Conservation (phyloP, 2,888 invertebrate species). For the Elmis aenea region DNA sequence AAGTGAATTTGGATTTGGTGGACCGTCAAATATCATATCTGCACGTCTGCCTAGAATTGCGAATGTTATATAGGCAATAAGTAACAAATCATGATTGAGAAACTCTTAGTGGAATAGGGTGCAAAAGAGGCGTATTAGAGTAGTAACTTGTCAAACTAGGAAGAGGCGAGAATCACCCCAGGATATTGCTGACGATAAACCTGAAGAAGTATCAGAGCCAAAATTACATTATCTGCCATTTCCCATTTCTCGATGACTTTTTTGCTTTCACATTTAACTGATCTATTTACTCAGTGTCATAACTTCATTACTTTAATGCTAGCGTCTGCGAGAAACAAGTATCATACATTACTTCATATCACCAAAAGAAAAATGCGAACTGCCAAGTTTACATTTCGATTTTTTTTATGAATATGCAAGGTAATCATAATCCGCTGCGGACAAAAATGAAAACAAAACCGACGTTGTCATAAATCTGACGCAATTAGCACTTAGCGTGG, state of each 20-base stretch:
- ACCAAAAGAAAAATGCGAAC: too few relatives aligned
- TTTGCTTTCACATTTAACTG: conserved; percentile 9
- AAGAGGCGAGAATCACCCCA: conserved; percentile 7
- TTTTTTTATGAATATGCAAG: too few relatives aligned
- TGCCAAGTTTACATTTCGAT: too few relatives aligned
- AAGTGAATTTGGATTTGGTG: too few relatives aligned
- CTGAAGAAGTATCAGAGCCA: conserved; percentile 12
- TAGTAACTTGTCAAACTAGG: conserved; percentile 11
- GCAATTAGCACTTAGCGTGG: too few relatives aligned
- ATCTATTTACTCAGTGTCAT: conserved; percentile 10
- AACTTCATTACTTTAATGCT: conserved; percentile 4
- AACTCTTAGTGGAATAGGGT: conserved; percentile 12
- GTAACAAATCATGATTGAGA: conserved; percentile 16
- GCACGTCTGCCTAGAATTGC: too few relatives aligned
- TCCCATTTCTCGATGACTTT: conserved; percentile 9
- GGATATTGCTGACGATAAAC: conserved; percentile 12
- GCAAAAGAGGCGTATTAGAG: conserved; percentile 10
- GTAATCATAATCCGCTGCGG: too few relatives aligned
- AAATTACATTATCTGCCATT: conserved; percentile 12
- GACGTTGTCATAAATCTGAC: too few relatives aligned
- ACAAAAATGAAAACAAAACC: too few relatives aligned
- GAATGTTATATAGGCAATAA: too few relatives aligned
- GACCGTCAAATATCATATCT: too few relatives aligned
- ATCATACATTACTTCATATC: too few relatives aligned
- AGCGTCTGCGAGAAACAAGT: not conserved